A percentile compares a stretch with the other conserved stretches of the same genome.
These are phyloP conservation scores for Brachionus plicatilis DNA, from an alignment of 1,140 invertebrate genomes.

Conservation along the genomic window DNA sequence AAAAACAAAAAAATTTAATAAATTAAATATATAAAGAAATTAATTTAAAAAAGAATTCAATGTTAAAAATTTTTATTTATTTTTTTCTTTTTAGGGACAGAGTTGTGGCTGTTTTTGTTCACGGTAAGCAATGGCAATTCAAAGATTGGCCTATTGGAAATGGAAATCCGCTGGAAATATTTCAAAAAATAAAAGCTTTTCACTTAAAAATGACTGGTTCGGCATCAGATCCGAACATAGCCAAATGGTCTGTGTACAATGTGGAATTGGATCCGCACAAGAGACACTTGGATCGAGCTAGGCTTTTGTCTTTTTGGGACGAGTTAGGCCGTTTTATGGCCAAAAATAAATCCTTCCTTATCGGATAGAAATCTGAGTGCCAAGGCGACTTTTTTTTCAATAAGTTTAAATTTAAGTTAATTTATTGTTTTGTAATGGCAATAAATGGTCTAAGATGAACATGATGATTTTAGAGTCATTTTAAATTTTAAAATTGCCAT, in stretches of 20 bases:
- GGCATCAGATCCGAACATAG: slow-evolving; percentile 84
- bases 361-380: neutral
- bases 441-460: neutral
- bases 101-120: slow-evolving; percentile 96
- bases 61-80: slow-evolving; percentile 13
- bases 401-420: neutral
- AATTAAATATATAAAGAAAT: too few relatives aligned
- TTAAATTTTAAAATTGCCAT: neutral
- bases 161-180: slow-evolving; percentile 94
- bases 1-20: neutral
- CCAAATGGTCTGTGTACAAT: slow-evolving; percentile 88
- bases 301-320: slow-evolving; percentile 93
- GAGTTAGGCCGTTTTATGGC: slow-evolving; percentile 73
- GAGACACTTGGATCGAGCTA: slow-evolving; percentile 89
- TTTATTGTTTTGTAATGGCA: neutral
- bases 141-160: slow-evolving; percentile 95
- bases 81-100: slow-evolving; percentile 63
- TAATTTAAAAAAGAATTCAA: too few relatives aligned
- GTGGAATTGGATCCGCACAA: slow-evolving; percentile 84
- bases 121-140: slow-evolving; percentile 98
- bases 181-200: slow-evolving; percentile 91
- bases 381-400: neutral
- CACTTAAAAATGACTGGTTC: slow-evolving; percentile 95
- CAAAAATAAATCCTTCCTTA: neutral
- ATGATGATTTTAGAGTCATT: neutral